A percentile compares a stretch with the other conserved stretches of the same genome.
phyloP scores from a whole-genome alignment of 2,113 vertebrate genomes.

The Rhynchopsitta pachyrhyncha region DNA sequence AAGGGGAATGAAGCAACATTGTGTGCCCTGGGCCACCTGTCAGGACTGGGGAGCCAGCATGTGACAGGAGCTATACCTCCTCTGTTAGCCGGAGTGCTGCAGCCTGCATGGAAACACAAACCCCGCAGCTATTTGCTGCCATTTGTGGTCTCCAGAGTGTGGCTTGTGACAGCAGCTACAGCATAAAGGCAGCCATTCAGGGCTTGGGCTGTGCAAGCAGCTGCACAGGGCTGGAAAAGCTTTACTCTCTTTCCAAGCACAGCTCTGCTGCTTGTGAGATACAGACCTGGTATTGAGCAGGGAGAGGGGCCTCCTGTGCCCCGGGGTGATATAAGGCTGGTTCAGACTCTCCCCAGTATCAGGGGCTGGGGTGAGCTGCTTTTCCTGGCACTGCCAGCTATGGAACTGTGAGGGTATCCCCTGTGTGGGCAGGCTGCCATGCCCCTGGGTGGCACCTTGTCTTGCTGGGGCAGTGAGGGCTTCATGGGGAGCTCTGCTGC shows the following conservation, averaged over 20 bases:
- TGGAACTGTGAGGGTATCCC: accelerated
- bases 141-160: constrained; percentile 33
- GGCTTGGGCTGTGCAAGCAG: not conserved
- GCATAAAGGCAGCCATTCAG: constrained; percentile 71
- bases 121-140: constrained; percentile 22
- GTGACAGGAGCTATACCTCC: not conserved
- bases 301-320: not conserved
- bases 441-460: not conserved
- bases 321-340: accelerated
- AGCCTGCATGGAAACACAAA: not conserved
- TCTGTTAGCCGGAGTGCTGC: not conserved
- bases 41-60: not conserved
- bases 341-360: not conserved
- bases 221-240: constrained; percentile 1
- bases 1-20: constrained; percentile 14
- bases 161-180: constrained; percentile 17
- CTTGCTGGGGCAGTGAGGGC: not conserved
- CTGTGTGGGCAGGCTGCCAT: not conserved
- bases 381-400: not conserved
- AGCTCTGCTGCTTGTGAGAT: not conserved
- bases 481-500: accelerated
- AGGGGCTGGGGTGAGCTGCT: not conserved
- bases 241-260: constrained; percentile 18
- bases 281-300: not conserved
- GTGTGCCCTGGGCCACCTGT: not conserved